Percentiles rank a stretch among this genome's conserved stretches.
Evolutionary conservation across 2,113 vertebrate species (phyloP).

Genomic region (Oreamnos americanus): DNA sequence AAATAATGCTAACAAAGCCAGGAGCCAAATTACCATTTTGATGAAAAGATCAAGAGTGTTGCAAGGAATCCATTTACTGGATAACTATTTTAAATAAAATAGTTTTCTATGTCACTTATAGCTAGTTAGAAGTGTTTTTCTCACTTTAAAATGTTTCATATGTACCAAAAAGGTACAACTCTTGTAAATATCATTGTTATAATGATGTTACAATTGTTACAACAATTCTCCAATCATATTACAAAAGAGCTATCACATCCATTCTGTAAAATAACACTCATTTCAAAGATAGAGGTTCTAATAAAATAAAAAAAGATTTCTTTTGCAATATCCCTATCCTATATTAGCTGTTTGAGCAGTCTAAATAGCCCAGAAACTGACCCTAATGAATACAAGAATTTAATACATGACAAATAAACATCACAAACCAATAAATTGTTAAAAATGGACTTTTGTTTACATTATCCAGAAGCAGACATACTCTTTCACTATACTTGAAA

Average conservation of each 20-base stretch:
- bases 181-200: neutral
- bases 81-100: neutral
- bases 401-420: conserved; percentile 6
- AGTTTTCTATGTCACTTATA: neutral
- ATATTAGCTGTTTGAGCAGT: neutral
- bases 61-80: neutral
- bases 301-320: neutral
- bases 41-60: neutral
- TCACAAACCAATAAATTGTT: neutral
- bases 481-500: neutral
- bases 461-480: neutral
- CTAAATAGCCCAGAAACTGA: neutral
- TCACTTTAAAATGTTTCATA: neutral
- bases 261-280: neutral
- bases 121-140: neutral
- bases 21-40: neutral
- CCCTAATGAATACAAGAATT: neutral
- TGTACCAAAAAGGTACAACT: neutral
- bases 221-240: neutral
- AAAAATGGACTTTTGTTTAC: neutral
- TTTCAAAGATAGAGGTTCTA: neutral
- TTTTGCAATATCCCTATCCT: neutral
- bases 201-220: neutral
- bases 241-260: neutral
- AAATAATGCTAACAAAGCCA: neutral